Percentiles rank a stretch among this genome's conserved stretches.
These are phyloP conservation scores for Larimichthys crocea DNA, from an alignment of 2,113 vertebrate genomes.

Conservation along the genomic window DNA sequence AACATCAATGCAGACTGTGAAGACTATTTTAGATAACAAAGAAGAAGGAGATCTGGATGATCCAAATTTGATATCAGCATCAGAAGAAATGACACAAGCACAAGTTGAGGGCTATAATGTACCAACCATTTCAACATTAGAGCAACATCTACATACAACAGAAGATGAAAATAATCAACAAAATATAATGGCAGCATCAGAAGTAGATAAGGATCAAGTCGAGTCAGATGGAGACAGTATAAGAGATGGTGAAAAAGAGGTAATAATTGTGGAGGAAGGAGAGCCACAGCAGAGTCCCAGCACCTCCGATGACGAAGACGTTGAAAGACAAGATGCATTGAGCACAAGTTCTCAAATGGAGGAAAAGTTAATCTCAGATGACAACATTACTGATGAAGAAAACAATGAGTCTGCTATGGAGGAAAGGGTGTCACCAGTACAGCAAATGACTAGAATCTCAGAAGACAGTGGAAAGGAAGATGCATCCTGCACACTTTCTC, in stretches of 20 bases:
- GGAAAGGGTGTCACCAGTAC: neutral
- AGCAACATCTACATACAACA: neutral
- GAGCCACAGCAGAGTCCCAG: neutral
- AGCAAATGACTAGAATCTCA: neutral
- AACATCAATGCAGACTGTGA: neutral
- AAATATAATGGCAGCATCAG: neutral
- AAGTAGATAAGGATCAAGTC: neutral
- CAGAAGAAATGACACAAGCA: neutral
- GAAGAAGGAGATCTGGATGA: neutral
- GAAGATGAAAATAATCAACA: neutral
- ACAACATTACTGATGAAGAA: neutral
- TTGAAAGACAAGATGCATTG: neutral
- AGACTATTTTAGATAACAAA: neutral
- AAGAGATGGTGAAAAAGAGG: neutral
- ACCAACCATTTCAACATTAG: neutral
- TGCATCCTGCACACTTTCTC: no score
- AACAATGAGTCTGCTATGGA: neutral
- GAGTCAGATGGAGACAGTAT: neutral
- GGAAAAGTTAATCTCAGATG: slow-evolving; percentile 6
- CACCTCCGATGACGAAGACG: neutral
- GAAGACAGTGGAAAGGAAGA: neutral
- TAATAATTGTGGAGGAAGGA: neutral
- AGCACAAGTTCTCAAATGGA: slow-evolving; percentile 1
- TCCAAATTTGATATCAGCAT: neutral
- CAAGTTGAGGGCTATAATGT: neutral